Percentiles rank a stretch among this genome's conserved stretches.
Evolutionary conservation across 2,113 vertebrate species (phyloP).

Genomic region (Corvus hawaiiensis): DNA sequence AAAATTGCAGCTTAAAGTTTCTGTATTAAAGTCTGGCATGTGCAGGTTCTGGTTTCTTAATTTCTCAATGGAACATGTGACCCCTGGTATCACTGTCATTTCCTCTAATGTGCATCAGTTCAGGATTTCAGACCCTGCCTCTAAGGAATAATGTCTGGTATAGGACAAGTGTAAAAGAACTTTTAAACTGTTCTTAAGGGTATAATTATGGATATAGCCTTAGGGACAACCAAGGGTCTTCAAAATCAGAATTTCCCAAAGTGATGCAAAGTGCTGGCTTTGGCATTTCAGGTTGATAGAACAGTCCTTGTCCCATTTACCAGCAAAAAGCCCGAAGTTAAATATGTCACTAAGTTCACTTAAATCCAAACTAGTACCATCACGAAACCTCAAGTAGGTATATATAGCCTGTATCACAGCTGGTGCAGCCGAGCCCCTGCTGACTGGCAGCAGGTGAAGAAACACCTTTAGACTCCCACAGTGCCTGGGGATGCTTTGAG

Average conservation of each 20-base stretch:
- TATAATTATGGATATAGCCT: background rate
- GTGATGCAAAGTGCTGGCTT: background rate
- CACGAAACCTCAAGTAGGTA: background rate
- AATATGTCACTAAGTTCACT: constrained; percentile 8
- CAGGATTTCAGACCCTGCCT: background rate
- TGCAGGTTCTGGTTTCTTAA: background rate
- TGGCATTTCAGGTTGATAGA: background rate
- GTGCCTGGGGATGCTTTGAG: background rate
- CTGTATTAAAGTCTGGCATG: background rate
- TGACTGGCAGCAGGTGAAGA: background rate
- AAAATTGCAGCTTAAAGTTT: background rate
- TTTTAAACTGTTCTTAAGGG: background rate
- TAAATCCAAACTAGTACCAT: background rate
- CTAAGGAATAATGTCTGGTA: background rate
- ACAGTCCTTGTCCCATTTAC: background rate
- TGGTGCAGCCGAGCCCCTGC: background rate
- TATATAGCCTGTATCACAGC: constrained; percentile 16
- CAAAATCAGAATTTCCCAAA: background rate
- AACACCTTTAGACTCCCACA: background rate
- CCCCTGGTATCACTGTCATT: background rate
- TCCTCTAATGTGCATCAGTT: background rate
- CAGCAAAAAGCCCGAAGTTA: background rate
- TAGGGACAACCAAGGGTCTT: background rate
- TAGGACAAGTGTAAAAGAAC: background rate
- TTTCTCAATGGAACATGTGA: background rate